Base-by-base conservation (phyloP, 37 sponge, comb jelly and placozoan genomes). In the Mnemiopsis leidyi region DNA sequence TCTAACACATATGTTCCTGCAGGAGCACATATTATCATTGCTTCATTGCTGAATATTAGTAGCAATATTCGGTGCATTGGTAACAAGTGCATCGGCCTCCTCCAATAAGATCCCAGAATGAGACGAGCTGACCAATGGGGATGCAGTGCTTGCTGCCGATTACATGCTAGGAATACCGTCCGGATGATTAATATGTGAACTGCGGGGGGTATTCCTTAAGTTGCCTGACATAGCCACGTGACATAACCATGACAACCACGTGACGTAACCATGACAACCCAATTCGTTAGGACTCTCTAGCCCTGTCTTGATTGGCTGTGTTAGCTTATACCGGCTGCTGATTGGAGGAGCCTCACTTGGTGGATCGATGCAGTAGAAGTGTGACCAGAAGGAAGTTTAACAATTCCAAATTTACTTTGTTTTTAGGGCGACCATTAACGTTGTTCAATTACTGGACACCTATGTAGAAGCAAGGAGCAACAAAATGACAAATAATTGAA, bases 21-120 rank as follows among this genome's bases (percentile, higher is more conserved):
- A 48, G 61, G 5, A 48, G 13, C 61, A 48, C 61, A 48, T 48
- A 48, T 48, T 48, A 48, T 48, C 13, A 48, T 48, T 48, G 61
- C 61, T 69, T 48, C 13, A 48, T 48, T 48, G 61, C 61, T 69
- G 73, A 69, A 69, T 69, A 69, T 69, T 69, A 69, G 73, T 69
- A 69, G 2, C 73, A 69, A 69, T 25, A 28, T 69, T 69, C 73
- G 73, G 2, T 69, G 28, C 73, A 69, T 69, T 69, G 73, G 73
- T 69, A 69, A 69, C 73, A 69, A 69, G 73, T 69, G 73, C 73
- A 69, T 28, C 29, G 2, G 24, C 21, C 2, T 69, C n/a, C 3
- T 25, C 73, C 73, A 69, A 69, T 69, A 16, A 69, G n/a, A 3
- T n/a, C 2, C 73, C 9, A 28, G 28, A 3, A 21, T 69, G 73